Conservation (phyloP, 2,888 invertebrate genomes). For the Tenthredo mesomela region DNA sequence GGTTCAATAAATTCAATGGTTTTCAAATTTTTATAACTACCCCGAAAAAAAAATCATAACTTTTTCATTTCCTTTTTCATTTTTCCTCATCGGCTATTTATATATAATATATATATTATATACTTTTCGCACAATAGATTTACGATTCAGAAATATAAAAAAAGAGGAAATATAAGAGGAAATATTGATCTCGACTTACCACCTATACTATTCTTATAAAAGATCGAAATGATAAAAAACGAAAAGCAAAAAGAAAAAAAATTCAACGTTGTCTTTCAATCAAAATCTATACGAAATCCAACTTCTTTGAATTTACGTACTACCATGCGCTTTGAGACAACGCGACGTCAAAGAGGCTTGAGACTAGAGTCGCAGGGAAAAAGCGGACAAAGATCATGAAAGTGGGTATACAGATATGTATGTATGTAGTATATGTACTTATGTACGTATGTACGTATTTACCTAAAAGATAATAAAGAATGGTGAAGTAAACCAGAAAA, state of each 20-base stretch:
- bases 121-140: no score
- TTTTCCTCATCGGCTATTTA: no score
- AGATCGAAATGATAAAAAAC: neutral
- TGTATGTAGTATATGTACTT: no score
- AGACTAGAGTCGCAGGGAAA: neutral
- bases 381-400: neutral
- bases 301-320: neutral
- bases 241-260: neutral
- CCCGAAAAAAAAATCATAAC: neutral
- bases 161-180: no score
- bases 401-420: neutral
- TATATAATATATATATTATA: no score
- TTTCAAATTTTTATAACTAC: slow-evolving; percentile 42
- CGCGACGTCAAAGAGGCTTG: neutral
- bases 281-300: neutral
- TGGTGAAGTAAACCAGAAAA: neutral
- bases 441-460: neutral
- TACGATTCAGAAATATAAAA: neutral
- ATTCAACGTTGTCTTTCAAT: neutral
- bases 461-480: neutral
- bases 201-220: no score
- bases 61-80: neutral
- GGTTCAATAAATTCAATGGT: slow-evolving; percentile 34
- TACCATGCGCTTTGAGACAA: neutral
- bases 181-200: neutral